phyloP scores from a whole-genome alignment of 2,797 vertebrate genomes.

The Rousettus madagascariensis region DNA sequence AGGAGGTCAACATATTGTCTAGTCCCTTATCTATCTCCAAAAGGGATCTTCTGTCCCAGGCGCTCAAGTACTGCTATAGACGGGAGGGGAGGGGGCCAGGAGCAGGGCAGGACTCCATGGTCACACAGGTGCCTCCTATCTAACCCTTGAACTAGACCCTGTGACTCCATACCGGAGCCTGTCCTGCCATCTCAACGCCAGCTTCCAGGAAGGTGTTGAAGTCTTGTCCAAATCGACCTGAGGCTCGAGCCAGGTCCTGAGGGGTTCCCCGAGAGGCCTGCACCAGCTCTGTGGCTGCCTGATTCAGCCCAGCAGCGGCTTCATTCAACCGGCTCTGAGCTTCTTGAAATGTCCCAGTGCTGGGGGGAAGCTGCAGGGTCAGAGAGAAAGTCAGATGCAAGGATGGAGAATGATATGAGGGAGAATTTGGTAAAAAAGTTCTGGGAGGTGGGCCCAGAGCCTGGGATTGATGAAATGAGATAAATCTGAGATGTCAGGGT shows the following conservation, averaged over 20 bases:
- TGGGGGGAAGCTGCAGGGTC: constrained; percentile 91
- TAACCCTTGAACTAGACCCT: background rate
- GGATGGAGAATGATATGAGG: background rate
- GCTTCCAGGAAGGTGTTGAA: constrained; percentile 96
- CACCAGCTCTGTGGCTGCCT: constrained; percentile 96
- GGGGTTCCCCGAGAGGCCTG: constrained; percentile 95
- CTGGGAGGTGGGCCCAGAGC: background rate
- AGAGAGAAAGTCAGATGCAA: background rate
- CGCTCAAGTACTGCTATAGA: background rate
- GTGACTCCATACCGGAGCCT: constrained; percentile 89
- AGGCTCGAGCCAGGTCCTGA: constrained; percentile 93
- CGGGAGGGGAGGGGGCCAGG: background rate
- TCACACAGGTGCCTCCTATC: background rate
- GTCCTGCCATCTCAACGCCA: constrained; percentile 97
- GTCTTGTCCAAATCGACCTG: constrained; percentile 96
- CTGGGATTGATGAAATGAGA: background rate
- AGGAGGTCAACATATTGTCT: background rate
- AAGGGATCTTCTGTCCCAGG: constrained; percentile 13
- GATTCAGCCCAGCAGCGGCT: constrained; percentile 94
- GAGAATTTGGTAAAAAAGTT: background rate
- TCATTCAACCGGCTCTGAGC: constrained; percentile 93
- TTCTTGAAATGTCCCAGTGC: constrained; percentile 95
- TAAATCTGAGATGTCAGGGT: background rate
- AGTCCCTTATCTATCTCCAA: background rate
- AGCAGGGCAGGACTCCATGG: background rate